A percentile compares a stretch with the other conserved stretches of the same genome.
Evolutionary conservation across 1,140 invertebrate genomes (phyloP).

Genomic region (Arion vulgaris): DNA sequence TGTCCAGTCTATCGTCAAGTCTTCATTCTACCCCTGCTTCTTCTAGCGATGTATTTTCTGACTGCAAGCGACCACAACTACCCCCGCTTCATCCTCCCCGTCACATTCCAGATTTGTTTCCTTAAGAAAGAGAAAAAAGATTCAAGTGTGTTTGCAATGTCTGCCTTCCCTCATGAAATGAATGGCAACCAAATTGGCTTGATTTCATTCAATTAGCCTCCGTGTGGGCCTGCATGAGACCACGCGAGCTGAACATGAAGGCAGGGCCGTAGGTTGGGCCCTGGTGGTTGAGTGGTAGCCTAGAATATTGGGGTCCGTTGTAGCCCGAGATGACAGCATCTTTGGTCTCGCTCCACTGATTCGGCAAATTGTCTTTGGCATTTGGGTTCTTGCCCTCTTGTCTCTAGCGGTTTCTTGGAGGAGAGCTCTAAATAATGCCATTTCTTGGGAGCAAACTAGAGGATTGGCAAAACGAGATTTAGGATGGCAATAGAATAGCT

Average conservation of each 20-base stretch:
- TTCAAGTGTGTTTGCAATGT: background rate
- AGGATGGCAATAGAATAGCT: no score
- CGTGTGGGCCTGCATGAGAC: background rate
- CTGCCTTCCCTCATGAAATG: background rate
- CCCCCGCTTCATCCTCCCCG: no score
- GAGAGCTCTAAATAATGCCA: background rate
- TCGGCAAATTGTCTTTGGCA: slow-evolving; percentile 31
- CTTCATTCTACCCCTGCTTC: no score
- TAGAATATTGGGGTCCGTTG: background rate
- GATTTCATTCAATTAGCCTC: slow-evolving; percentile 34
- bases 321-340: slow-evolving; percentile 13
- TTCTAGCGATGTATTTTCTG: no score
- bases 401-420: slow-evolving; percentile 4
- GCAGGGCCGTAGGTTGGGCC: background rate
- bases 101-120: no score
- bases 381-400: background rate
- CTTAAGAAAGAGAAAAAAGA: background rate
- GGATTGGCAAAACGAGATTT: background rate
- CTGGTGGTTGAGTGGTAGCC: background rate
- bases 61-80: no score
- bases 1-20: no score
- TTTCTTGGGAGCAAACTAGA: background rate
- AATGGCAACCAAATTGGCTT: slow-evolving; percentile 21
- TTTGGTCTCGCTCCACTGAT: slow-evolving; percentile 13
- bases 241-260: background rate